Conservation (phyloP, 2,113 vertebrate genomes). For the Promerops cafer region DNA sequence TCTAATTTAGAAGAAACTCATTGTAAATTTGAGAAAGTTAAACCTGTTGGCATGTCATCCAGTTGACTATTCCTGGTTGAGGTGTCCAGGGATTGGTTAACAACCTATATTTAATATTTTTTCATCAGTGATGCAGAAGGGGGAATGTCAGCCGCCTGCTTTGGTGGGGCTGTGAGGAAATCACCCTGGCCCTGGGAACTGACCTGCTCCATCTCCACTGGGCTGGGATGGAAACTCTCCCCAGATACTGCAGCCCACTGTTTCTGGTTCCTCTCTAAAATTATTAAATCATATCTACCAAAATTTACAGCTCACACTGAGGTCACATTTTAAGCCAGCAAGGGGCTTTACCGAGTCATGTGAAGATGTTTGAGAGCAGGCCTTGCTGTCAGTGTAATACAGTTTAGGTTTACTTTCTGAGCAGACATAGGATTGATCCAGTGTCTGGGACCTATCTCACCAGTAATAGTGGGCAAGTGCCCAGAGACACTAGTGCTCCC, state of each 20-base stretch:
- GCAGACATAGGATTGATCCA: background rate
- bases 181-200: background rate
- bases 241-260: background rate
- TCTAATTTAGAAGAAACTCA: background rate
- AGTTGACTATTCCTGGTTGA: background rate
- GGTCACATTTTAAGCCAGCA: background rate
- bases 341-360: background rate
- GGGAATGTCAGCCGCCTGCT: accelerated
- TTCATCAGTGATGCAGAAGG: background rate
- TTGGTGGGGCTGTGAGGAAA: background rate
- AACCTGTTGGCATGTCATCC: background rate
- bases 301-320: background rate
- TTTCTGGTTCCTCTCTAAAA: background rate
- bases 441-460: background rate
- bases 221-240: background rate
- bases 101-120: background rate
- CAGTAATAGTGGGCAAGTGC: accelerated
- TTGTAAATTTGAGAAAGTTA: background rate
- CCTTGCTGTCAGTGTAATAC: background rate
- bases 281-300: background rate
- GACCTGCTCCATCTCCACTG: background rate
- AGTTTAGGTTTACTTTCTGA: background rate
- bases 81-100: background rate
- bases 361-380: background rate
- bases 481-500: background rate